Evolutionary conservation across 2,888 invertebrate species (phyloP).

Genomic region (Drosophila fungiperda): DNA sequence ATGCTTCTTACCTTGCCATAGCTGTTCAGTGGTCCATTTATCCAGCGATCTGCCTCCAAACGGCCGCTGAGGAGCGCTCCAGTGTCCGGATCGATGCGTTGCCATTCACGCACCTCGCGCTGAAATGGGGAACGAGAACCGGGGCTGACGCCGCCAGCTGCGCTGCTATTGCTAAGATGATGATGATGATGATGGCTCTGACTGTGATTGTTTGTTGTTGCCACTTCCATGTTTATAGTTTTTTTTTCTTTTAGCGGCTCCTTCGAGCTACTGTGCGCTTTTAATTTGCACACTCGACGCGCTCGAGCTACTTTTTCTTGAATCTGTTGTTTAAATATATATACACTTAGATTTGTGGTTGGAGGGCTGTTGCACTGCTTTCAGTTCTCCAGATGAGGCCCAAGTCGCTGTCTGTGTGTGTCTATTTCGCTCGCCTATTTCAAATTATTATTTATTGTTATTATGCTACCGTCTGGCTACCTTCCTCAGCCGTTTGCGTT

Average conservation of each 20-base stretch:
- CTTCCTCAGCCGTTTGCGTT: slow-evolving; percentile 58
- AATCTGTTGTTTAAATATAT: slow-evolving; percentile 15
- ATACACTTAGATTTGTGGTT: slow-evolving; percentile 10
- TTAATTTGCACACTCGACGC: slow-evolving; percentile 80
- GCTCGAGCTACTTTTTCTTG: slow-evolving; percentile 62
- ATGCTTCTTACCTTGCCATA: slow-evolving; percentile 84
- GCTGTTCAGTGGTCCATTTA: slow-evolving; percentile 85
- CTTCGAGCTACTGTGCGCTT: slow-evolving; percentile 75
- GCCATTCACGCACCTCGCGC: slow-evolving; percentile 85
- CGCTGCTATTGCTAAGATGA: slow-evolving; percentile 33
- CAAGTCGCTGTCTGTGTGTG: slow-evolving; percentile 34
- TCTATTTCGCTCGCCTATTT: slow-evolving; percentile 71
- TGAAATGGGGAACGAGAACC: slow-evolving; percentile 84
- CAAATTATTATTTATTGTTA: slow-evolving; percentile 82
- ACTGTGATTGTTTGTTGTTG: slow-evolving; percentile 81
- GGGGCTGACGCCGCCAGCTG: slow-evolving; percentile 38
- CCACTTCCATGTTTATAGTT: slow-evolving; percentile 74
- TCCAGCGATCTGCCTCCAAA: slow-evolving; percentile 85
- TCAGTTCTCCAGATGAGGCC: slow-evolving; percentile 40
- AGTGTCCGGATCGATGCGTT: slow-evolving; percentile 85
- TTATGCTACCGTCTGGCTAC: slow-evolving; percentile 69
- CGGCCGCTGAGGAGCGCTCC: slow-evolving; percentile 85
- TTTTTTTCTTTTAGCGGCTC: slow-evolving; percentile 37
- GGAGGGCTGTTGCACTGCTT: slow-evolving; percentile 63
- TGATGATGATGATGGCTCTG: slow-evolving; percentile 77